Percentiles rank a stretch among this genome's conserved stretches.
phyloP scores from a whole-genome alignment of 1,140 invertebrate species.

The Atta colombica region DNA sequence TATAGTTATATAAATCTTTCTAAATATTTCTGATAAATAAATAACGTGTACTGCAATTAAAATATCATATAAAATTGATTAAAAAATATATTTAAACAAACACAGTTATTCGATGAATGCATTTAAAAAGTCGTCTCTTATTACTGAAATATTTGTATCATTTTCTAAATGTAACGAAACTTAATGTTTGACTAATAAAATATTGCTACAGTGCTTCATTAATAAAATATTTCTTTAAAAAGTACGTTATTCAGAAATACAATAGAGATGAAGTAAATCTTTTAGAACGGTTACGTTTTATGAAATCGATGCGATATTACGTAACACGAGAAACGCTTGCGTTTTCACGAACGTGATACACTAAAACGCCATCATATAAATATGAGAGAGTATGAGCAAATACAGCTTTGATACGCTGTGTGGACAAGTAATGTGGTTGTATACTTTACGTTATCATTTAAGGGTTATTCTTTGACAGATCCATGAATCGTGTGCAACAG shows the following conservation, averaged over 20 bases:
- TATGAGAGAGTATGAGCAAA: neutral
- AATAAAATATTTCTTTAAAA: neutral
- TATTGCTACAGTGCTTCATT: neutral
- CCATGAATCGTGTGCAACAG: slow-evolving; percentile 39
- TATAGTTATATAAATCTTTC: neutral
- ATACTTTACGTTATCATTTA: slow-evolving; percentile 26
- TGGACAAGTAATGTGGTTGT: neutral
- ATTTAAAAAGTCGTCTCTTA: neutral
- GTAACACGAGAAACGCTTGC: neutral
- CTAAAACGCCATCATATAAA: slow-evolving; percentile 16
- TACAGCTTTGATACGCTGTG: neutral
- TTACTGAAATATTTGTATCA: neutral
- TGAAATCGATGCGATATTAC: neutral
- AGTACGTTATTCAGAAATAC: neutral
- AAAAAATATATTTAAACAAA: neutral
- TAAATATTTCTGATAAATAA: slow-evolving; percentile 13
- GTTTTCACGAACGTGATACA: neutral
- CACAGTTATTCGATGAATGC: slow-evolving; percentile 38
- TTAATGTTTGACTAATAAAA: neutral
- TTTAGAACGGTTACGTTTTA: neutral
- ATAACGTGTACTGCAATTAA: neutral
- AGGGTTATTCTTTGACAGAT: slow-evolving; percentile 40
- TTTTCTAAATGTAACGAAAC: neutral
- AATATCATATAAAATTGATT: slow-evolving; percentile 5
- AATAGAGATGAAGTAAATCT: neutral